Evolutionary conservation across 2,888 invertebrate species (phyloP), one percentile per base, ranked within the genome.

Genomic region (Drosophila mimica): DNA sequence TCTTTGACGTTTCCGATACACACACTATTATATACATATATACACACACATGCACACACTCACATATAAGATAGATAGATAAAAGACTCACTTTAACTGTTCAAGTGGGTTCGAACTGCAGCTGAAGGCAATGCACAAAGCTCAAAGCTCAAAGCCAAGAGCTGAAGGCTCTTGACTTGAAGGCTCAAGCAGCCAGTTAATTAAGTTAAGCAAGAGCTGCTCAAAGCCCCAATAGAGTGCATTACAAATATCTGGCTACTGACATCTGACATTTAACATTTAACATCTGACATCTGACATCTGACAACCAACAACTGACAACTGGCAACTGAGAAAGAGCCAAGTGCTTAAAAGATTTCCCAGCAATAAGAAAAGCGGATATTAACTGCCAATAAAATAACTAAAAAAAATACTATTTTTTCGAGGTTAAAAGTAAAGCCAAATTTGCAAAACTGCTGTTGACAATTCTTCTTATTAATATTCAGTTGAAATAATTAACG

Each of bases 61-160:
- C 43, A 49, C 34, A 20, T 48, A 40, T 36, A n/a, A n/a, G n/a
- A n/a, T n/a, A n/a, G n/a, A n/a, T n/a, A 46, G 66, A 53, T 28
- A 34, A 33, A 66, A 52, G 43, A 52, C 48, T 76, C 58, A 65
- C 54, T 65, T 77, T 81, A 77, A 77, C 59, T 62, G 71, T 76
- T 77, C 49, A 69, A 61, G 20, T 38, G 48, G 31, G 3, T 38
- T 38, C 46, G 4, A 20, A 25, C 17, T 25, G 46, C 63, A 28
- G 28, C 33, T 34, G 43, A 46, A 34, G 59, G 53, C 66, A 49
- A 57, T 43, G 17, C 4, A 51, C n/a, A 58, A 43, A 34, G 56
- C 51, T 63, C n/a, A 58, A 43, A 34, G 56, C 51, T 63, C 25
- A 43, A 61, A 49, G 67, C n/a, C 5, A 40, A 57, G 30, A 33